Base-by-base conservation (phyloP, 2,113 vertebrate species). In the Castor canadensis region DNA sequence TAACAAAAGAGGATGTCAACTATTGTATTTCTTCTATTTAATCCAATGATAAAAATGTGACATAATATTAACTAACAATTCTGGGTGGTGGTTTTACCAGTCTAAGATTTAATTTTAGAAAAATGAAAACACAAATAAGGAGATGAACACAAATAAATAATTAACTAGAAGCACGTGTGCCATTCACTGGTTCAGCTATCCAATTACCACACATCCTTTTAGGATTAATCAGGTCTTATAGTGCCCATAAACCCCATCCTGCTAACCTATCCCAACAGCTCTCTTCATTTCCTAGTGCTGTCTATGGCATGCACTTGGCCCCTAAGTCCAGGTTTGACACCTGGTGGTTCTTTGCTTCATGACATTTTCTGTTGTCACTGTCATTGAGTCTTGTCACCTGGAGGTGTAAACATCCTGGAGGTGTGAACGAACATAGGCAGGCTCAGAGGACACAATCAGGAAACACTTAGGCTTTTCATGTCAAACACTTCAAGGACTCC, bases 141-240 rank as follows among this genome's bases (percentile, higher is more conserved):
- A 54, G 72, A 89, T 73, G 84, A 96, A 96, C 47, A 67, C 64
- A 87, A 87, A 83, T 93, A 71, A 93, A 95, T 87, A 87, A 94
- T 95, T 84, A 95, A 43, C 85, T 40, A 81, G 64, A 87, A 81
- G 85, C 64, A 30, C 84, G 69, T 69, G 60, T 75, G 71, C 80
- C 66, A 9, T 26, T 82, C 69, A 67, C 26, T 49, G 24, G 1
- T 71, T 76, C 84, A 92, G 47, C 60, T 93, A 32, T 56, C 83
- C 73, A 60, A 91, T 93, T 73, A 90, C 62, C 45, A 24, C n/a
- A n/a, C 5, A 9, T 43, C 40, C 40, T 93, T 84, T 77, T 80
- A 86, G 92, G 79, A 81, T 91, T 66, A 73, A 94, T 79, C 87
- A 84, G 76, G 89, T 72, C 67, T 95, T 79, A 1, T 7, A 6